These are phyloP conservation scores for Drosophila putrida DNA, from an alignment of 2,888 invertebrate genomes.

Conservation along the genomic window DNA sequence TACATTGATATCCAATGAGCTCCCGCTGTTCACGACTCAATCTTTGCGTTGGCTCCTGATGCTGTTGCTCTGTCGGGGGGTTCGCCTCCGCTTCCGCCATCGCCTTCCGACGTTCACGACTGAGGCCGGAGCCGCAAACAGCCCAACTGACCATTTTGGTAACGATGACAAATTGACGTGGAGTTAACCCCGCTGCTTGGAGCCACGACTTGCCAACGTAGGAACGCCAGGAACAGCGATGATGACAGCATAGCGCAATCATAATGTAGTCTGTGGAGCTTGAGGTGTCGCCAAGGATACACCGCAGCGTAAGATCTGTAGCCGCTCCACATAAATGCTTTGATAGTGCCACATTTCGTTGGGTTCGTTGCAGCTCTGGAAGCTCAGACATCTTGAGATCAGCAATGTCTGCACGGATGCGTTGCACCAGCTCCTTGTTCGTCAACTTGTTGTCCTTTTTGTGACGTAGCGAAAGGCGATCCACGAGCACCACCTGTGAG, in stretches of 20 bases:
- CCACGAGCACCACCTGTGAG: slow-evolving; percentile 90
- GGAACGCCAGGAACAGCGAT: slow-evolving; percentile 90
- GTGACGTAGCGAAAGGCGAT: slow-evolving; percentile 92
- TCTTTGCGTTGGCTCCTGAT: slow-evolving; percentile 52
- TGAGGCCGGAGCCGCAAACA: slow-evolving; percentile 91
- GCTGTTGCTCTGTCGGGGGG: slow-evolving; percentile 30
- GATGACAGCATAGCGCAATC: slow-evolving; percentile 96
- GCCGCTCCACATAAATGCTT: slow-evolving; percentile 96
- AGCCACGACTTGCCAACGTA: slow-evolving; percentile 90
- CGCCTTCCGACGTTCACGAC: slow-evolving; percentile 85
- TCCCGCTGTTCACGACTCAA: slow-evolving; percentile 86
- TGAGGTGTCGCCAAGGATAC: slow-evolving; percentile 85
- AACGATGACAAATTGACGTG: slow-evolving; percentile 90
- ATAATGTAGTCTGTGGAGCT: slow-evolving; percentile 87
- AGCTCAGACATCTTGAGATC: slow-evolving; percentile 89
- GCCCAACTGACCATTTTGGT: slow-evolving; percentile 96
- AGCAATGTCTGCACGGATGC: slow-evolving; percentile 93
- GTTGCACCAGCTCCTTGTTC: slow-evolving; percentile 86
- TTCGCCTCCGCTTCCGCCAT: slow-evolving; percentile 60
- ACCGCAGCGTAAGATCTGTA: slow-evolving; percentile 92
- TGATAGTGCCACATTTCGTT: slow-evolving; percentile 90
- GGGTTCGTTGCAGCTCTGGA: slow-evolving; percentile 83
- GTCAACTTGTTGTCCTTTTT: slow-evolving; percentile 90
- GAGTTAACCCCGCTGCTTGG: slow-evolving; percentile 86
- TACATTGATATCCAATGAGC: slow-evolving; percentile 90